phyloP scores from a whole-genome alignment of 2,797 vertebrate species.

The Podarcis siculus region DNA sequence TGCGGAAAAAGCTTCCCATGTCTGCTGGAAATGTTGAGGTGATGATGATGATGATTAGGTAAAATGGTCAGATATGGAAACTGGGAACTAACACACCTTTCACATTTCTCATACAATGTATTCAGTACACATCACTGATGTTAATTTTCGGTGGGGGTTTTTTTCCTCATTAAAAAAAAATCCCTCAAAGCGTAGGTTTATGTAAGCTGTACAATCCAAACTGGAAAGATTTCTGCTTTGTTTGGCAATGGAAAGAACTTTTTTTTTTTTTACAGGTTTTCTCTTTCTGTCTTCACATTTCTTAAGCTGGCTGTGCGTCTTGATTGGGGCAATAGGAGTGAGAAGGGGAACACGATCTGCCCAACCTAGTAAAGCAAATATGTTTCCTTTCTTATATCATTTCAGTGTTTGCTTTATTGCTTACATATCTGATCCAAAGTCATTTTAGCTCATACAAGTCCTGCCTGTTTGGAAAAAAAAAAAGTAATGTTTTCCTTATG shows the following conservation, averaged over 20 bases:
- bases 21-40: conserved; percentile 51
- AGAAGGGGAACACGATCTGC: conserved; percentile 7
- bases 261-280: conserved; percentile 50
- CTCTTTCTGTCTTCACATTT: conserved; percentile 59
- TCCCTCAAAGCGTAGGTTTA: conserved; percentile 56
- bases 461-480: conserved; percentile 7
- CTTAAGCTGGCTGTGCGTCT: conserved; percentile 28
- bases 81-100: conserved; percentile 53
- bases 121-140: conserved; percentile 23
- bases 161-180: conserved; percentile 28
- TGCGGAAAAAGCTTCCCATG: conserved; percentile 52
- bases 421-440: conserved; percentile 37
- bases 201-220: conserved; percentile 47
- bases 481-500: conserved; percentile 37
- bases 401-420: conserved; percentile 27
- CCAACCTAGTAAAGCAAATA: conserved; percentile 47
- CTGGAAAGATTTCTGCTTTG: conserved; percentile 59
- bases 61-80: conserved; percentile 61
- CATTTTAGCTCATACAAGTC: conserved; percentile 45
- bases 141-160: conserved; percentile 37
- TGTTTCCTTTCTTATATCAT: conserved; percentile 20
- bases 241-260: conserved; percentile 50
- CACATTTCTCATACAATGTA: not conserved
- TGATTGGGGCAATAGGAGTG: conserved; percentile 36
- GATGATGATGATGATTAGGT: conserved; percentile 37